Percentiles rank a stretch among this genome's conserved stretches.
Evolutionary conservation across 2,888 invertebrate genomes (phyloP).

Genomic region (Phengaris alcon): DNA sequence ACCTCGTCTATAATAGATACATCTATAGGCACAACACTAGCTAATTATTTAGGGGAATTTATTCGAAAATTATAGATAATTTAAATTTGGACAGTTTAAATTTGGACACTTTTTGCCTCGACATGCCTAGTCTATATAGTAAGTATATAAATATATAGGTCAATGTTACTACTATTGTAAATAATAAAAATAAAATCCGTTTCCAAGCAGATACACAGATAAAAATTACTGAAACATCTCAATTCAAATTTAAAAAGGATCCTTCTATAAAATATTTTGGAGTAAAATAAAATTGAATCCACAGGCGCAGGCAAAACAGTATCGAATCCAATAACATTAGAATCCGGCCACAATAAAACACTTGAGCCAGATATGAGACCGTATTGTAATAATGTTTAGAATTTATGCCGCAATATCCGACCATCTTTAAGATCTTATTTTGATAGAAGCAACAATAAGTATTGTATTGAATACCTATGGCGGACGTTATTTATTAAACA

Average conservation of each 20-base stretch:
- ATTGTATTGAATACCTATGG: constrained; percentile 13
- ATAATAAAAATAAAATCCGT: neutral
- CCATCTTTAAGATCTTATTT: constrained; percentile 23
- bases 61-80: no score
- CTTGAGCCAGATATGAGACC: constrained; percentile 32
- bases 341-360: constrained; percentile 37
- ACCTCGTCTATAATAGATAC: no score
- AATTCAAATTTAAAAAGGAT: constrained; percentile 17
- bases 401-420: constrained; percentile 52
- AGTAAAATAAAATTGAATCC: constrained; percentile 26
- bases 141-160: no score
- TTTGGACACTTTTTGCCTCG: no score
- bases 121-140: no score
- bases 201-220: neutral
- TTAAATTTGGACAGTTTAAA: no score
- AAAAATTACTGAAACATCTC: neutral
- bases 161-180: no score
- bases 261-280: constrained; percentile 13
- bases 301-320: constrained; percentile 16
- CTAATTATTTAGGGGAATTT: no score
- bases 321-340: constrained; percentile 31
- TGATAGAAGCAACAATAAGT: constrained; percentile 25
- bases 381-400: constrained; percentile 41
- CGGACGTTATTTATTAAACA: neutral
- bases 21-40: no score